Evolutionary conservation across 2,797 vertebrate genomes (phyloP).

Genomic region (Chelon labrosus): DNA sequence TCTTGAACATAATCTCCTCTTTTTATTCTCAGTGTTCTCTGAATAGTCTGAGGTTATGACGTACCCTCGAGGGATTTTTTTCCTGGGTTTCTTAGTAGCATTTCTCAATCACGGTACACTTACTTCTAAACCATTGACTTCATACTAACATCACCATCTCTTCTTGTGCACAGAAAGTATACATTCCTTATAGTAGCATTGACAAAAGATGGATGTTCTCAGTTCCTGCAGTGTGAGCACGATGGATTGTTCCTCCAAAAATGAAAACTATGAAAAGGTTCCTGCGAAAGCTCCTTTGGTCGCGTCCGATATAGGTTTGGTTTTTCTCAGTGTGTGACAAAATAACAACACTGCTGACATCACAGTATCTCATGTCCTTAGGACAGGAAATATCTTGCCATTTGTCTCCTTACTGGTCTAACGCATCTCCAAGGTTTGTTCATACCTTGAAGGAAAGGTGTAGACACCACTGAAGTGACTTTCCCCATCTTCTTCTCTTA

Average conservation of each 20-base stretch:
- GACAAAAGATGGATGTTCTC: too few species aligned
- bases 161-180: too few species aligned
- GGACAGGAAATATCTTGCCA: background rate
- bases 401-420: constrained; percentile 31
- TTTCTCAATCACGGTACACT: too few species aligned
- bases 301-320: background rate
- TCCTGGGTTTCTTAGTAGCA: too few species aligned
- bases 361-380: background rate
- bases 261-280: too few species aligned
- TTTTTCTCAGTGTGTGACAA: constrained; percentile 12
- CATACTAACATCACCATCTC: too few species aligned
- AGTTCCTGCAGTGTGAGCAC: too few species aligned
- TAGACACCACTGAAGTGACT: background rate
- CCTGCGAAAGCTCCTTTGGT: background rate
- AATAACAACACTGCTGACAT: constrained; percentile 23
- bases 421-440: background rate
- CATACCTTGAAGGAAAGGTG: background rate
- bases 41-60: too few species aligned
- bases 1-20: background rate
- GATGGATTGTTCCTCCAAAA: too few species aligned
- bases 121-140: too few species aligned
- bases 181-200: too few species aligned
- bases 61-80: too few species aligned
- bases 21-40: background rate
- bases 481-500: background rate